Base-by-base conservation (phyloP, 2,113 vertebrate species). In the Hippocampus mohnikei region DNA sequence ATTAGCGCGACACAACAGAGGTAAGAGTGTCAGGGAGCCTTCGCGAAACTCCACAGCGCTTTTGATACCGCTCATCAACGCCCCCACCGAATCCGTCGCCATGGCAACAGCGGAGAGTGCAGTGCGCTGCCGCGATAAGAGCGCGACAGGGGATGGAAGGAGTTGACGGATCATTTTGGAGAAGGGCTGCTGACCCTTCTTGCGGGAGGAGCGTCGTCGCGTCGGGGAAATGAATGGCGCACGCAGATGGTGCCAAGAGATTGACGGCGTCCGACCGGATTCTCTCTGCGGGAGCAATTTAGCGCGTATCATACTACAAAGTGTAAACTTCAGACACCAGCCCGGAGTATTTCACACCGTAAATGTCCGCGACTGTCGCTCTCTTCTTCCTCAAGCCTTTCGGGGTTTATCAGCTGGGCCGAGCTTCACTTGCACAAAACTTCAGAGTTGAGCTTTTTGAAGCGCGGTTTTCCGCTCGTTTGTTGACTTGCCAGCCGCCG, bases 161-260 rank as follows among this genome's bases (percentile, higher is more conserved):
- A 88, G 90, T 86, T 86, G 88, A 89, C 87, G 83, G 86, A 90
- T 88, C 83, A 84, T 89, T 89, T 85, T 83, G 88, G 82, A 87
- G 81, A 80, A 88, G 90, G 1, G 33, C 33, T 1, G 77, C 88
- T 87, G 88, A 90, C 90, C 90, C 85, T 77, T 84, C 72, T 78
- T 1, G 81, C 81, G 58, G 70, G 85, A 87, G 81, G 78, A 75
- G 77, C 73, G 83, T 21, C 75, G 78, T 80, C 76, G 82, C 78
- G 80, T 85, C 87, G 84, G 80, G 73, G 75, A 88, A 87, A 91
- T 88, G 70, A 90, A 89, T 83, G 79, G 79, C 75, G 25, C 82
- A 88, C 81, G 83, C 88, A 90, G 88, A 88, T 90, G 88, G 87
- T 73, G 83, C 74, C 85, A 40, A 41, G 81, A 89, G 88, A 89